These are phyloP conservation scores for Gnatocerus cornutus DNA, from an alignment of 2,888 invertebrate species.

Conservation along the genomic window DNA sequence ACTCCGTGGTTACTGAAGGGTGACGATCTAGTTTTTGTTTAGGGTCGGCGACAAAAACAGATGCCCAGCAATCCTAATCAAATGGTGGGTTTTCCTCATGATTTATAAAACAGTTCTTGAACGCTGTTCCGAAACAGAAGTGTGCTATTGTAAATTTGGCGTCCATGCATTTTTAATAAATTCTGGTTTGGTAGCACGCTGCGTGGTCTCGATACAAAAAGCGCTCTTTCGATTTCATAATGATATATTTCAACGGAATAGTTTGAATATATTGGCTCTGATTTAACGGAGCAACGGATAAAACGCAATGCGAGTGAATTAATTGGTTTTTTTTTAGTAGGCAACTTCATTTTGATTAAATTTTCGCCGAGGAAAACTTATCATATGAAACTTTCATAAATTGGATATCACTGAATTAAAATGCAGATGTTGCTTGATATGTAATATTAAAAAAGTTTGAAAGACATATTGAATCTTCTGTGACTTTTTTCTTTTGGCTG, in stretches of 20 bases:
- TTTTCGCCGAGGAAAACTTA: conserved; percentile 21
- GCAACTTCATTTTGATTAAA: conserved; percentile 41
- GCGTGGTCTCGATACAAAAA: conserved; percentile 25
- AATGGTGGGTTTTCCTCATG: conserved; percentile 26
- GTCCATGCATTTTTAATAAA: conserved; percentile 31
- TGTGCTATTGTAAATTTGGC: conserved; percentile 28
- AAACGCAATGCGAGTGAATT: conserved; percentile 39
- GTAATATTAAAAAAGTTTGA: conserved; percentile 16
- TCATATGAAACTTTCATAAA: conserved; percentile 37
- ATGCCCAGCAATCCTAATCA: conserved; percentile 30
- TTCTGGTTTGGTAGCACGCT: conserved; percentile 13
- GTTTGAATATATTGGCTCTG: conserved; percentile 34
- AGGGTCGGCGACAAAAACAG: conserved; percentile 17
- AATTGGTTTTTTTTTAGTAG: conserved; percentile 32
- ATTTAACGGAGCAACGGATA: conserved; percentile 35
- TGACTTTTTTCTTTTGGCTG: conserved; percentile 36
- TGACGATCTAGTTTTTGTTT: conserved; percentile 11
- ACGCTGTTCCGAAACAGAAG: conserved; percentile 19
- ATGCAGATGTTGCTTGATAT: conserved; percentile 19
- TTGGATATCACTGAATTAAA: conserved; percentile 34
- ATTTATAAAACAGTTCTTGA: conserved; percentile 35
- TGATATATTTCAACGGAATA: conserved; percentile 33
- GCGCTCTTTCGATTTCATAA: conserved; percentile 28
- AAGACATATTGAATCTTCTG: conserved; percentile 22
- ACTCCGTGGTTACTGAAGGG: neutral